These are phyloP conservation scores for Axinella damicornis DNA, from an alignment of 37 sponge, comb jelly and placozoan species.

Conservation along the genomic window DNA sequence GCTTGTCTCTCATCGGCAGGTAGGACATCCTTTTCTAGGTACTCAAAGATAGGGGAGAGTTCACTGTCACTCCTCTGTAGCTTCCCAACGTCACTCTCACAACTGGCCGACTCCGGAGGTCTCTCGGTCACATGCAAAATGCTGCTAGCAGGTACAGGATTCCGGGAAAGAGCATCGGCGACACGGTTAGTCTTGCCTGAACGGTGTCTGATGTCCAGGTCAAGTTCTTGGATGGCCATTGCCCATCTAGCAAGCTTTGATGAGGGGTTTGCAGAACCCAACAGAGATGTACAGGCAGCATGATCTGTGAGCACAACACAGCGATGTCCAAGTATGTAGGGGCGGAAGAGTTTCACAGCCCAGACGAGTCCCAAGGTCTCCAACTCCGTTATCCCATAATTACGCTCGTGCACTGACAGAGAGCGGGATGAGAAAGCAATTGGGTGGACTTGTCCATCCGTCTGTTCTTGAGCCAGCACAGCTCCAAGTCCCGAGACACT, in stretches of 20 bases:
- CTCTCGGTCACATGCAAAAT: background rate
- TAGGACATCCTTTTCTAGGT: background rate
- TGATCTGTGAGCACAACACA: conserved; percentile 49
- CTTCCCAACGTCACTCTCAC: background rate
- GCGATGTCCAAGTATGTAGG: too few species aligned
- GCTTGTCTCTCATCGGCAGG: background rate
- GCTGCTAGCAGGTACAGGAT: background rate
- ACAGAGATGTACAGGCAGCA: conserved; percentile 20
- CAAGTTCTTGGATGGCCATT: conserved; percentile 41
- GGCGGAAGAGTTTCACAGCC: too few species aligned
- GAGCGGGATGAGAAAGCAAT: background rate
- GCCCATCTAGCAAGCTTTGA: conserved; percentile 39
- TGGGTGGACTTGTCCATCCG: conserved; percentile 30
- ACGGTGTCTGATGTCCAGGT: conserved; percentile 22
- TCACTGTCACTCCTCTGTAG: background rate
- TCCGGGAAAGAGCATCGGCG: conserved; percentile 39
- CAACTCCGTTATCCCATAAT: too few species aligned
- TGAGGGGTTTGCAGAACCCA: conserved; percentile 17
- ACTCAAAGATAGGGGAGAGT: background rate
- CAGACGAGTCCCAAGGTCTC: too few species aligned
- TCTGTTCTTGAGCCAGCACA: conserved; percentile 35
- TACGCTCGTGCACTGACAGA: too few species aligned
- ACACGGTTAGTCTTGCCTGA: conserved; percentile 20
- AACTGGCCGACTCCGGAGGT: too few species aligned
- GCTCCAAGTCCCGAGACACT: conserved; percentile 29